Conservation (phyloP, 2,888 invertebrate species). For the Melanchra persicariae region DNA sequence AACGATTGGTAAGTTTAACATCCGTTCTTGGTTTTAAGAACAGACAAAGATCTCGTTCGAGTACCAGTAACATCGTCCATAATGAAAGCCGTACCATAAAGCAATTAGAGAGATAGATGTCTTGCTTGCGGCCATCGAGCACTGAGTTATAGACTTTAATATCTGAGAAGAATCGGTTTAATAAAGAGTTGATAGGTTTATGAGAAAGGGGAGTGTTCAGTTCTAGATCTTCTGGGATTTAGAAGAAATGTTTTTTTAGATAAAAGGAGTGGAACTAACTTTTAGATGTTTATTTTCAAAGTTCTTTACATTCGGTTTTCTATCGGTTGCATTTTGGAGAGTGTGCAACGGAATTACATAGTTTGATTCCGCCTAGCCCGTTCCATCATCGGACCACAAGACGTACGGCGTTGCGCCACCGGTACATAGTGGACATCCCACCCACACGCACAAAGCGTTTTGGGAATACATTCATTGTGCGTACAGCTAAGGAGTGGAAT, state of each 20-base stretch:
- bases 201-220: conserved; percentile 27
- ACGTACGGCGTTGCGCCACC: too few relatives aligned
- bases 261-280: background rate
- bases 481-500: too few relatives aligned
- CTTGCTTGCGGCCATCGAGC: conserved; percentile 58
- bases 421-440: too few relatives aligned
- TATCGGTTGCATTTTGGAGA: too few relatives aligned
- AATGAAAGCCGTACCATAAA: conserved; percentile 50
- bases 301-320: too few relatives aligned
- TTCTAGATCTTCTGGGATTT: background rate
- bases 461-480: too few relatives aligned
- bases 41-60: background rate
- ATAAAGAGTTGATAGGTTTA: conserved; percentile 48
- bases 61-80: conserved; percentile 1
- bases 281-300: background rate
- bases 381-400: too few relatives aligned
- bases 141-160: conserved; percentile 74
- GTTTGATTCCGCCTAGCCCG: too few relatives aligned
- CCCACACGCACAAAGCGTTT: too few relatives aligned
- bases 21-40: background rate
- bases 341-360: too few relatives aligned
- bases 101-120: conserved; percentile 77
- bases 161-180: conserved; percentile 66
- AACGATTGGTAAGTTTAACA: too few relatives aligned
- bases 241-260: background rate